Evolutionary conservation across 2,797 vertebrate species (phyloP).

Genomic region (Coluber constrictor): DNA sequence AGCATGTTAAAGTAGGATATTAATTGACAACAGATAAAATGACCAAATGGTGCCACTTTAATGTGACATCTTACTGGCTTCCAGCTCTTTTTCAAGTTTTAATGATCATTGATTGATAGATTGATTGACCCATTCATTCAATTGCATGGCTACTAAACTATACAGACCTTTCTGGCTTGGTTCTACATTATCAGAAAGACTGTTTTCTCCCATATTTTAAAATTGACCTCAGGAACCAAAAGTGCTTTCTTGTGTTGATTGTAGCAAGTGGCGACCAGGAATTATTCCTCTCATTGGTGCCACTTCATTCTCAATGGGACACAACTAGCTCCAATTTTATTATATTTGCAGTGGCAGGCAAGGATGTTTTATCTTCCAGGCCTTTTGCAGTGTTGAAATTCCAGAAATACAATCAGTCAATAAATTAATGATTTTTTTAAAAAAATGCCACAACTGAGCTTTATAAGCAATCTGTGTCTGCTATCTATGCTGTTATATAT

Average conservation of each 20-base stretch:
- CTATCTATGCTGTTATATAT: not conserved
- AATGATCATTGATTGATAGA: not conserved
- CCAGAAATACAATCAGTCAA: not conserved
- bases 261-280: not conserved
- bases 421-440: not conserved
- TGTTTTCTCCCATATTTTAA: not conserved
- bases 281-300: not conserved
- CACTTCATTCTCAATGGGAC: not conserved
- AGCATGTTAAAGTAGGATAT: not conserved
- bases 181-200: not conserved
- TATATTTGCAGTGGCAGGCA: not conserved
- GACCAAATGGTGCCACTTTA: not conserved
- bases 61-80: not conserved
- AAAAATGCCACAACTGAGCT: not conserved
- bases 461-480: not conserved
- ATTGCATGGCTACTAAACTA: not conserved
- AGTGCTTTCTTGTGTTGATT: not conserved
- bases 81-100: not conserved
- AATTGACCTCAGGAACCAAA: not conserved
- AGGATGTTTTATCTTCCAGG: not conserved
- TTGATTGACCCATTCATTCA: not conserved
- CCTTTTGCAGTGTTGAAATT: not conserved
- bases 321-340: not conserved
- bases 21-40: not conserved
- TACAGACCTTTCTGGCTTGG: not conserved